Percentiles rank a stretch among this genome's conserved stretches.
Conservation (phyloP, 2,797 vertebrate genomes). For the Myoxocephalus aenaeus region DNA sequence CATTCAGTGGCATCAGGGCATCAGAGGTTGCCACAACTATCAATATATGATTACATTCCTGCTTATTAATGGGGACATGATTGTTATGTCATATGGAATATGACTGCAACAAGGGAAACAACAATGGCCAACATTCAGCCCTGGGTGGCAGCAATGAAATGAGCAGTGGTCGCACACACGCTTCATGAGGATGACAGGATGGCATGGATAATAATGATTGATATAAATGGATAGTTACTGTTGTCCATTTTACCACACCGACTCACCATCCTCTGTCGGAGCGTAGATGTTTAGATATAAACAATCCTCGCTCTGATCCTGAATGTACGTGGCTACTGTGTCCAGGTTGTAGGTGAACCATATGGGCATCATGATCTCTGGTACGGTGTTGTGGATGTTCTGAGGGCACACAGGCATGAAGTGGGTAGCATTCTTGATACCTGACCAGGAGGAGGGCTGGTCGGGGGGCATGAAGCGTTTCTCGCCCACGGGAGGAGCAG, state of each 20-base stretch:
- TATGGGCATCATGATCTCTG: slow-evolving; percentile 93
- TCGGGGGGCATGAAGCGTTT: slow-evolving; percentile 92
- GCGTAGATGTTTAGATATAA: slow-evolving; percentile 94
- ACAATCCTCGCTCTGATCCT: slow-evolving; percentile 94
- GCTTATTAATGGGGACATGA: slow-evolving; percentile 16
- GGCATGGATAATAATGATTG: slow-evolving; percentile 38
- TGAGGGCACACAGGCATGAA: slow-evolving; percentile 94
- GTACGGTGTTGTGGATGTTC: slow-evolving; percentile 91
- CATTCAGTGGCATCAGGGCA: slow-evolving; percentile 4
- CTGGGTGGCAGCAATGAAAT: slow-evolving; percentile 59
- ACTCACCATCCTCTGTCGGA: slow-evolving; percentile 92
- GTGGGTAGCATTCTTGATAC: slow-evolving; percentile 90
- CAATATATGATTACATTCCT: slow-evolving; percentile 21
- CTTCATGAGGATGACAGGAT: slow-evolving; percentile 50
- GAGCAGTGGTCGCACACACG: slow-evolving; percentile 53
- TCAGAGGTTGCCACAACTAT: slow-evolving; percentile 13
- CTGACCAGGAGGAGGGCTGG: slow-evolving; percentile 91
- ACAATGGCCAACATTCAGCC: slow-evolving; percentile 58
- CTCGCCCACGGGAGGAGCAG: slow-evolving; percentile 89
- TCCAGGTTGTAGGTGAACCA: slow-evolving; percentile 97
- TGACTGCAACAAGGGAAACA: slow-evolving; percentile 33
- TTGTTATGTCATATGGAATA: slow-evolving; percentile 26
- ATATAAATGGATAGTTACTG: slow-evolving; percentile 29
- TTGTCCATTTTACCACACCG: slow-evolving; percentile 36
- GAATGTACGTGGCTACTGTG: slow-evolving; percentile 91